These are phyloP conservation scores for Lampropteryx suffumata DNA, from an alignment of 2,888 invertebrate species.

Conservation along the genomic window DNA sequence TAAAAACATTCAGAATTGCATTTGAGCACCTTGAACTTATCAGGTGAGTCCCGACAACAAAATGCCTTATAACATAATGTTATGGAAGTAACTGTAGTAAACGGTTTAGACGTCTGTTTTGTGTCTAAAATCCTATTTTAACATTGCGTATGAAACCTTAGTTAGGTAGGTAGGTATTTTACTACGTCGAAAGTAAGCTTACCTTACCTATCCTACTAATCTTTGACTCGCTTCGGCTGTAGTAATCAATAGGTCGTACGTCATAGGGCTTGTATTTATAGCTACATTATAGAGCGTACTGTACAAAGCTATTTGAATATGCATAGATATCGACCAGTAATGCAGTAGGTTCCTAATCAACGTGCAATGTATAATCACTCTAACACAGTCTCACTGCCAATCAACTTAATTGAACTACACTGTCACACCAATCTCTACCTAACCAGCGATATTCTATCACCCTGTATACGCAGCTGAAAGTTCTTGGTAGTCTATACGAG, in stretches of 20 bases:
- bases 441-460: not conserved
- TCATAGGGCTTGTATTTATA: slow-evolving; percentile 2
- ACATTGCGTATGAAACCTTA: too few species aligned
- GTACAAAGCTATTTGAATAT: slow-evolving; percentile 11
- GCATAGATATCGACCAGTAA: slow-evolving; percentile 17
- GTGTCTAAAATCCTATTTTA: too few species aligned
- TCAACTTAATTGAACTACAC: slow-evolving; percentile 27
- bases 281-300: not conserved
- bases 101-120: too few species aligned
- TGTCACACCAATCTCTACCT: slow-evolving; percentile 12
- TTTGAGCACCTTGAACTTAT: too few species aligned
- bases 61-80: too few species aligned
- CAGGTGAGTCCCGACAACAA: too few species aligned
- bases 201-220: too few species aligned
- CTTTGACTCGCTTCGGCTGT: too few species aligned
- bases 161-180: too few species aligned
- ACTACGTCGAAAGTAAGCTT: too few species aligned
- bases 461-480: slow-evolving; percentile 6
- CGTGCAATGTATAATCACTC: slow-evolving; percentile 17
- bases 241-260: too few species aligned
- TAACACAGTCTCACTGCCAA: slow-evolving; percentile 15
- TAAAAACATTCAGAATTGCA: not conserved
- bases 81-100: too few species aligned
- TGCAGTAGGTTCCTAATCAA: slow-evolving; percentile 29
- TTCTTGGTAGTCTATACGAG: slow-evolving; percentile 21